Conservation (phyloP, 1,140 invertebrate species). For the Copidosoma floridanum region DNA sequence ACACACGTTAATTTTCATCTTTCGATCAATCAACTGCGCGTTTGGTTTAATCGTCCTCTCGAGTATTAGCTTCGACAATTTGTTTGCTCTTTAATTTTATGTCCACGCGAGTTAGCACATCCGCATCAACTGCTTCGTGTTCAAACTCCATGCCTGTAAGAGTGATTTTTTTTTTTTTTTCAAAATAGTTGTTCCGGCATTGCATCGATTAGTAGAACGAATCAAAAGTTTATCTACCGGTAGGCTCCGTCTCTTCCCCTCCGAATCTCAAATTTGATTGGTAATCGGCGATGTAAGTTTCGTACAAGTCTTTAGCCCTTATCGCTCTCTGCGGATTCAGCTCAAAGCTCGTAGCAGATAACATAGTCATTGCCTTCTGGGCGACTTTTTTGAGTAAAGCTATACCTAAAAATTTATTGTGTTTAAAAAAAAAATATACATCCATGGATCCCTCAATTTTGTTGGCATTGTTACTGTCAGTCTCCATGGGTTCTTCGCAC, state of each 20-base stretch:
- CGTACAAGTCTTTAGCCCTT: conserved; percentile 42
- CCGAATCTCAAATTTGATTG: conserved; percentile 34
- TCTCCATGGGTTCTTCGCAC: conserved; percentile 8
- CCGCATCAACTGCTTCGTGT: conserved; percentile 36
- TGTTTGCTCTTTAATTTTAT: conserved; percentile 44
- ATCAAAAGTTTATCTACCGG: conserved; percentile 28
- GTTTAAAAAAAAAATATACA: background rate
- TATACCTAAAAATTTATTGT: conserved; percentile 44
- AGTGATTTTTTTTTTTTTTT: too few relatives aligned
- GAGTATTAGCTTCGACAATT: conserved; percentile 37
- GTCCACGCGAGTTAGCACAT: conserved; percentile 37
- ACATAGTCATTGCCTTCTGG: conserved; percentile 36
- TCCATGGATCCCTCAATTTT: background rate
- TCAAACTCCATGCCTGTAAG: conserved; percentile 39
- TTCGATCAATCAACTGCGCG: background rate
- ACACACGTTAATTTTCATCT: background rate
- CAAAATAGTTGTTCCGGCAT: too few relatives aligned
- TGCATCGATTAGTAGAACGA: background rate
- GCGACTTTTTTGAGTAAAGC: conserved; percentile 37
- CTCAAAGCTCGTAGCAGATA: conserved; percentile 41
- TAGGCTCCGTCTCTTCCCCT: conserved; percentile 28
- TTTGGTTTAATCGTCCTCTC: background rate
- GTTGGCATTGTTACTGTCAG: conserved; percentile 9
- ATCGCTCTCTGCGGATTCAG: conserved; percentile 38
- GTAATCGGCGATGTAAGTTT: conserved; percentile 45